Conservation (phyloP, 2,888 invertebrate species). For the Galerucella pusilla region DNA sequence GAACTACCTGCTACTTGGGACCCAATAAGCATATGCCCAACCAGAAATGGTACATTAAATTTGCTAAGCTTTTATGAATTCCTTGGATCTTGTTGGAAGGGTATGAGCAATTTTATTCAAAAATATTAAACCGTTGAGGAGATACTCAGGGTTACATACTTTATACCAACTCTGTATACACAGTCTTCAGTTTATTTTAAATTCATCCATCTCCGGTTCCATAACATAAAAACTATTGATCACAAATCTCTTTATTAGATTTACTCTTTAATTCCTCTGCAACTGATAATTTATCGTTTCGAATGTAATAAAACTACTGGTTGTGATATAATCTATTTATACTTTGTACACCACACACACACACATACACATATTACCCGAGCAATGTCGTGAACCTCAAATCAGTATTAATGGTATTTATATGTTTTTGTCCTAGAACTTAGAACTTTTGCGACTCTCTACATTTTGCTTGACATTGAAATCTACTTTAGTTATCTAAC, state of each 20-base stretch:
- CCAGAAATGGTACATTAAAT: too few relatives aligned
- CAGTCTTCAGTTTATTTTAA: too few relatives aligned
- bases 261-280: neutral
- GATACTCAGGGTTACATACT: too few relatives aligned
- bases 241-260: neutral
- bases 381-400: conserved; percentile 27
- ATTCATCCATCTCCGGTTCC: too few relatives aligned
- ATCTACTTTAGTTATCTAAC: conserved; percentile 4
- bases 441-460: conserved; percentile 12
- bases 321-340: conserved; percentile 30
- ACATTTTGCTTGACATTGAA: conserved; percentile 11
- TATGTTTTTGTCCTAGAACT: conserved; percentile 31
- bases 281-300: neutral
- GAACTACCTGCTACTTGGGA: too few relatives aligned
- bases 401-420: conserved; percentile 25
- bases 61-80: too few relatives aligned
- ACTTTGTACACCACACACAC: conserved; percentile 5
- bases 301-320: neutral
- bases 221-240: neutral
- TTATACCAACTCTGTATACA: too few relatives aligned
- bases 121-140: too few relatives aligned
- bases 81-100: too few relatives aligned
- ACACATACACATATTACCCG: conserved; percentile 1
- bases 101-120: too few relatives aligned
- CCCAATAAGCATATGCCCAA: too few relatives aligned